Base-by-base conservation (phyloP, 37 sponge, comb jelly and placozoan genomes). In the Cladorhizidae sp. region DNA sequence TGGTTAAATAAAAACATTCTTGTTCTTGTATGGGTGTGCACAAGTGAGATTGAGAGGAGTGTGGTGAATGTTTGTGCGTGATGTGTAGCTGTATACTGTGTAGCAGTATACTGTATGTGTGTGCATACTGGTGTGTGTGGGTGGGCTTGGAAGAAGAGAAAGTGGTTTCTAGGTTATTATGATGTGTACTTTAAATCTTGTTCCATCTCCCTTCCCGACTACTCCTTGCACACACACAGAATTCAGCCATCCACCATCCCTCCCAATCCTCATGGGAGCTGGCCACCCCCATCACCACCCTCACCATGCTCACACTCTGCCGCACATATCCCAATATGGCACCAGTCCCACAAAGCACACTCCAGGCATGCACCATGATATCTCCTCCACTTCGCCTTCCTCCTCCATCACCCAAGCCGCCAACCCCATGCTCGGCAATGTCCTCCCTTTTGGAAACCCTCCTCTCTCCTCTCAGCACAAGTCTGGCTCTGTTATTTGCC, bases 401-500 rank as follows among this genome's bases (percentile, higher is more conserved):
- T 14, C 26, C 23, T 58, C 59, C 23, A 45, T 45, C 49, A 45
- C 49, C 9, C 49, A 45, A 45, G 49, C 49, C 56, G 3, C 78
- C 55, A 73, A 28, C 37, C 15, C 57, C 72, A 77, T 85, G 78
- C 78, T 77, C 49, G 64, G 57, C 40, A 67, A 25, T 38, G 57
- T 32, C 29, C 36, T 70, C 42, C 67, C 76, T 0, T 76, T 68
- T 57, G 55, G 68, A n/a, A 85, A 85, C 78, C 77, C 83, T 43
- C 33, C 76, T 29, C 72, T 85, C 36, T 32, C 33, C 40, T 41
- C 43, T 23, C 70, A 77, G 45, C 51, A 61, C 57, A 78, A 40
- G 64, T 67, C 86, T 2, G 63, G 62, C 5, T 86, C 86, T 2
- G 86, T 79, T 40, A 41, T 86, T 23, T 76, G 77, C 38, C 68